Conservation (phyloP, 2,113 vertebrate genomes). For the Hippocampus guttulatus region DNA sequence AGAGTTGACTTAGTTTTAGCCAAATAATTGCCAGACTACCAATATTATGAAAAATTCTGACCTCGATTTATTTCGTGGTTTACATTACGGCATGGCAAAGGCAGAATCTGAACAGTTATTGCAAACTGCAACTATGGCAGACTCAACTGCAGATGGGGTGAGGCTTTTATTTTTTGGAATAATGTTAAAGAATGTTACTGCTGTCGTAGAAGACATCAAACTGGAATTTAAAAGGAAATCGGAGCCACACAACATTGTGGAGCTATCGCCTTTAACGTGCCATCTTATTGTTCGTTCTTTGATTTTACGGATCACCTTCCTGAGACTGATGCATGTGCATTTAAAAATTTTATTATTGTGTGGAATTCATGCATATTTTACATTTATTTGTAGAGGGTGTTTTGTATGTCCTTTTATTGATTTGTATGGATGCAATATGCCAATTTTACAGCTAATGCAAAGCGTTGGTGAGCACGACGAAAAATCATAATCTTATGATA, state of each 20-base stretch:
- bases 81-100: background rate
- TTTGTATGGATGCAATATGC: background rate
- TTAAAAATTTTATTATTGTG: background rate
- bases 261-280: background rate
- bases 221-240: too few relatives aligned
- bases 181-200: too few relatives aligned
- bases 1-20: background rate
- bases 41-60: background rate
- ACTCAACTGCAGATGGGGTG: too few relatives aligned
- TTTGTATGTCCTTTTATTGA: background rate
- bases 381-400: background rate
- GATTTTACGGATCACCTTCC: background rate
- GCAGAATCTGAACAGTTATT: background rate
- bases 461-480: background rate
- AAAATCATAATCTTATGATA: background rate
- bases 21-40: background rate
- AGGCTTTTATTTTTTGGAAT: background rate
- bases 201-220: too few relatives aligned
- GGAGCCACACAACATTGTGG: background rate
- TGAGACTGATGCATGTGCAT: background rate
- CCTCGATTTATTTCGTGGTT: background rate
- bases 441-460: background rate
- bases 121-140: too few relatives aligned
- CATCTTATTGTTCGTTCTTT: background rate
- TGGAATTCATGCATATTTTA: background rate